Evolutionary conservation across 2,888 invertebrate genomes (phyloP).

Genomic region (Microctonus aethiopoides): DNA sequence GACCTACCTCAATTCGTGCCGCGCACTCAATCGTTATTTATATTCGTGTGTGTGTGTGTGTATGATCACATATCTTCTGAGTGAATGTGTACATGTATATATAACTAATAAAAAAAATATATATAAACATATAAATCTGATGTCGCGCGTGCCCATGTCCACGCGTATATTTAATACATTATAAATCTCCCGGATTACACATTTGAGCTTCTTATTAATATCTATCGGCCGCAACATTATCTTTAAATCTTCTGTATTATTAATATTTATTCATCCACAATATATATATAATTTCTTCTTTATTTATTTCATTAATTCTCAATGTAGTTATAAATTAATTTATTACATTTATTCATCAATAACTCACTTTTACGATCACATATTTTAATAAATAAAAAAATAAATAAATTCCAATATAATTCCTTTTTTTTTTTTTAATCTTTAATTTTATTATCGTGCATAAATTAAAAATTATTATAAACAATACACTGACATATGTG

Average conservation of each 20-base stretch:
- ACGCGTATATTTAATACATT: conserved; percentile 26
- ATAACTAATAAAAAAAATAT: no score
- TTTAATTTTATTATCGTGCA: not conserved
- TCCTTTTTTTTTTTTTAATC: no score
- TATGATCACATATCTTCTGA: no score
- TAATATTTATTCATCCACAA: no score
- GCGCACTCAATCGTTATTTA: conserved; percentile 18
- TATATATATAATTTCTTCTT: not conserved
- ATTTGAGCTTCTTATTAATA: not conserved
- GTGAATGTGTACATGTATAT: no score
- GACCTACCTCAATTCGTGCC: conserved; percentile 41
- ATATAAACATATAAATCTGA: not conserved
- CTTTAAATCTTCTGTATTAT: not conserved
- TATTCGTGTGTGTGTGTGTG: conserved; percentile 17
- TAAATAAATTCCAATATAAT: no score
- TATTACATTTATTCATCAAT: not conserved
- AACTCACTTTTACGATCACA: not conserved
- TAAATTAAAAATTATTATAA: not conserved
- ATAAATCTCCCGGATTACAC: conserved; percentile 29
- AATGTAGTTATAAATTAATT: not conserved
- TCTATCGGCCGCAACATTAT: not conserved
- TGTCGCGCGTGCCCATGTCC: conserved; percentile 13
- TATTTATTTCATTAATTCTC: not conserved
- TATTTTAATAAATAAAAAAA: not conserved
- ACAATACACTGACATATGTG: not conserved